Conservation (phyloP, 2,888 invertebrate species). For the Dryococelus australis region DNA sequence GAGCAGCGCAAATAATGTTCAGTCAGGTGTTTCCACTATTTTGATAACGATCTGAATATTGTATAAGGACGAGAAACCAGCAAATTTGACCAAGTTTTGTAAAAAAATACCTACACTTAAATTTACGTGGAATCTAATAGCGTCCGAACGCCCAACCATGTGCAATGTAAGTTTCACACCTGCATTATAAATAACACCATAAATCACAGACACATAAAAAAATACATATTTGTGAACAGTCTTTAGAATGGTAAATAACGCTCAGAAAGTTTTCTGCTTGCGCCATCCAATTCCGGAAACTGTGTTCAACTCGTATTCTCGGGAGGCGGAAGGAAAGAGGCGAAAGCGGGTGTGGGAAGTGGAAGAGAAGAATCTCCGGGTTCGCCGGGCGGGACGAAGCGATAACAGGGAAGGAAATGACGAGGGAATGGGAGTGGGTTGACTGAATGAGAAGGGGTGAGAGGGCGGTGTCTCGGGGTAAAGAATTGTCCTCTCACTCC, state of each 20-base stretch:
- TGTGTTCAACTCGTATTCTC: neutral
- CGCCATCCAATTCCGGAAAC: constrained; percentile 11
- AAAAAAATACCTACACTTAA: neutral
- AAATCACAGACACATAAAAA: neutral
- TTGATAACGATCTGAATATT: too few species aligned
- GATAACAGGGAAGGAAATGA: constrained; percentile 11
- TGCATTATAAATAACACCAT: neutral
- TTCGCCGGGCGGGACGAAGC: neutral
- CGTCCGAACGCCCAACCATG: neutral
- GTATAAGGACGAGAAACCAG: too few species aligned
- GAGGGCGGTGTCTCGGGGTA: neutral
- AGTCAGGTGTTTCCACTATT: too few species aligned
- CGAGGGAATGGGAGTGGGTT: neutral
- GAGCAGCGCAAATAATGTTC: too few species aligned
- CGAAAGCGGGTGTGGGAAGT: neutral
- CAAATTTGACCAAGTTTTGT: too few species aligned
- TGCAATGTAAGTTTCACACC: neutral
- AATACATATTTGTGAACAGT: neutral
- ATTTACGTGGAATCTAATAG: neutral
- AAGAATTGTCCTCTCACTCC: constrained; percentile 3
- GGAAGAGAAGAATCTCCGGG: constrained; percentile 16
- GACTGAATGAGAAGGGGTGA: neutral
- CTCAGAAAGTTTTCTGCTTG: neutral
- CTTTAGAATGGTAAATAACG: constrained; percentile 10
- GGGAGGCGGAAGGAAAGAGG: neutral